Conservation (phyloP, 2,797 vertebrate genomes). For the Rhinella marina region DNA sequence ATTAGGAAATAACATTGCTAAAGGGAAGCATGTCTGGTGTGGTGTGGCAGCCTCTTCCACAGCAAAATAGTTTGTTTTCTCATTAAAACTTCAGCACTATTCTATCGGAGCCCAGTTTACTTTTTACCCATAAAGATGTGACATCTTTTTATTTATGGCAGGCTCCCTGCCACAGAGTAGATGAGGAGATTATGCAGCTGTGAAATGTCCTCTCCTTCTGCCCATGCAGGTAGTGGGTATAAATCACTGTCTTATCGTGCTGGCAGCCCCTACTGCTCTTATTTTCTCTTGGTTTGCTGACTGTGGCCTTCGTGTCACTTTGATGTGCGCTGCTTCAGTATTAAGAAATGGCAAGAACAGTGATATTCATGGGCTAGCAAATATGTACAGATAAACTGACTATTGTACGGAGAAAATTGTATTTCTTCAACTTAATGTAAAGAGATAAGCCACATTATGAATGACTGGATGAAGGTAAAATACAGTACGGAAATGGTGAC, state of each 20-base stretch:
- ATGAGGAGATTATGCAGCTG: conserved; percentile 40
- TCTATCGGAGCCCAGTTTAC: conserved; percentile 18
- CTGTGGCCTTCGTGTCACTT: conserved; percentile 34
- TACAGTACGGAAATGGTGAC: background rate
- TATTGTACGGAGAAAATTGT: conserved; percentile 6
- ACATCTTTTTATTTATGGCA: conserved; percentile 37
- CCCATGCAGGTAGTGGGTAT: conserved; percentile 11
- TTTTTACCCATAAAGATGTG: conserved; percentile 22
- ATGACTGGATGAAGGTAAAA: conserved; percentile 25
- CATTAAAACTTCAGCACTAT: conserved; percentile 18
- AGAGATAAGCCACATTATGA: conserved; percentile 27
- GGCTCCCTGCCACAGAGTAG: conserved; percentile 21
- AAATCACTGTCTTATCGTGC: conserved; percentile 45
- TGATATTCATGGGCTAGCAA: conserved; percentile 33
- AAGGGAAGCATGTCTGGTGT: background rate
- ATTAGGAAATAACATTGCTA: background rate
- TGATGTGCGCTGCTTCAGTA: conserved; percentile 31
- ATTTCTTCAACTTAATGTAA: conserved; percentile 24
- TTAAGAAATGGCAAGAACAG: conserved; percentile 6
- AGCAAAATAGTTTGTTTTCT: background rate
- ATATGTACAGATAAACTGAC: conserved; percentile 19
- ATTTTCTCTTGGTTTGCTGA: conserved; percentile 45
- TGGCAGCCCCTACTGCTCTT: conserved; percentile 36
- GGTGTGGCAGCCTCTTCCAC: background rate
- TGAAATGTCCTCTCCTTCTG: conserved; percentile 34